A percentile compares a stretch with the other conserved stretches of the same genome.
Evolutionary conservation across 2,797 vertebrate genomes (phyloP).

Genomic region (Tapirus indicus): DNA sequence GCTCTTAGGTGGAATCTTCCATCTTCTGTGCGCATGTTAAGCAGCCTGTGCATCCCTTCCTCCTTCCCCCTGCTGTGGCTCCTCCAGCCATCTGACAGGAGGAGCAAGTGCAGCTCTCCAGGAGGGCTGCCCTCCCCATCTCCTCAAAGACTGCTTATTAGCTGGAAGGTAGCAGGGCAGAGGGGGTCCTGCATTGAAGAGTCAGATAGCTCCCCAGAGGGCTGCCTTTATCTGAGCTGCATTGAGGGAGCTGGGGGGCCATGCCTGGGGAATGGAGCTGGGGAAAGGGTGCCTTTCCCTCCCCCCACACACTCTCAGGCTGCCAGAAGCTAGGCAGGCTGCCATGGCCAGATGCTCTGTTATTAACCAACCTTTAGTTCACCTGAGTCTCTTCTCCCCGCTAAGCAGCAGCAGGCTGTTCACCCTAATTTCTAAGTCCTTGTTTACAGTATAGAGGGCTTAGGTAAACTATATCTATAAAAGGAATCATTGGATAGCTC

Average conservation of each 20-base stretch:
- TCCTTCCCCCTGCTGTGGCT: not conserved
- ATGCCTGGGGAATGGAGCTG: not conserved
- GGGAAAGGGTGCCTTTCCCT: not conserved
- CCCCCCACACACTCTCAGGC: not conserved
- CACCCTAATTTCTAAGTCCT: constrained; percentile 33
- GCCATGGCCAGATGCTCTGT: constrained; percentile 56
- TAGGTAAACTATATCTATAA: constrained; percentile 46
- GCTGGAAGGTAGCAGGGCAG: not conserved
- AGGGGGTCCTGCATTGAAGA: not conserved
- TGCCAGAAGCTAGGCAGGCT: constrained; percentile 15
- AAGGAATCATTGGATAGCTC: constrained; percentile 21
- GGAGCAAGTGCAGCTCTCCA: not conserved
- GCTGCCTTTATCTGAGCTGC: not conserved
- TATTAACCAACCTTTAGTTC: constrained; percentile 48
- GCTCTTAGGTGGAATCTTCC: not conserved
- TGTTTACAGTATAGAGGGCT: constrained; percentile 45
- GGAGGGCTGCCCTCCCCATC: not conserved
- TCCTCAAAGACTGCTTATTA: constrained; percentile 7
- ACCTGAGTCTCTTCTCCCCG: constrained; percentile 10
- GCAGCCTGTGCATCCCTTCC: not conserved
- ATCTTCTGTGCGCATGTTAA: not conserved
- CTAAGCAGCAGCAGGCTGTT: constrained; percentile 7
- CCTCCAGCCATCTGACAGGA: not conserved
- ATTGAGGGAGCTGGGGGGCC: not conserved
- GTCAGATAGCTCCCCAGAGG: not conserved